Evolutionary conservation across 2,797 vertebrate genomes (phyloP), one percentile per base, ranked within the genome.

Genomic region (Sebastes matsubarae): DNA sequence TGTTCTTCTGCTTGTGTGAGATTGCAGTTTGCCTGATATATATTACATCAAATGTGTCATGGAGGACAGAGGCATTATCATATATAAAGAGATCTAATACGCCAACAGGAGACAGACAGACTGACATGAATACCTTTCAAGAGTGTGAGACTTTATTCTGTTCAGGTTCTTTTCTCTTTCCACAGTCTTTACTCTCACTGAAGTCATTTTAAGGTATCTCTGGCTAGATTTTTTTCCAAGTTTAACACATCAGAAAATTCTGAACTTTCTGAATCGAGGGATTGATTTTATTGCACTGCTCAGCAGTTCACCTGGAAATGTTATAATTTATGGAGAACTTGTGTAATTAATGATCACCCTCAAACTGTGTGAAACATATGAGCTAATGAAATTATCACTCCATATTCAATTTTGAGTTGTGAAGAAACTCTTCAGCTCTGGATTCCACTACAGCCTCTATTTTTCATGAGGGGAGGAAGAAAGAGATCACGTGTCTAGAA

Each of bases 31-130:
- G 68, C 57, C 61, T 80, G 69, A 54, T 74, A 63, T 46, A 58
- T 71, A 69, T 88, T 74, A 76, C 68, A 73, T 90, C 73, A 81
- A 82, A 81, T 71, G 12, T 73, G 52, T 76, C 77, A 61, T 10
- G 22, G 50, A 75, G 69, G 74, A 84, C 73, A 46, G 36, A 72
- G 8, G 42, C 59, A 67, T 72, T 63, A 64, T 71, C 68, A 79
- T 65, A 68, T 54, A 66, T 65, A 81, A 70, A 77, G 68, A 83
- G 57, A 74, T 82, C 22, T 73, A 70, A 76, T 73, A 68, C 30
- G 69, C n/a, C 58, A 25, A 12, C 74, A 42, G 67, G n/a, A 75
- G 59, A 70, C 18, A 36, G 63, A 68, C 46, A 68, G 42, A 81
- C n/a, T 65, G 75, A 80, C 57, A 59, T 8, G 34, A 77, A 75